Percentiles rank a stretch among this genome's conserved stretches.
Conservation (phyloP, 64 coral and sea anemone genomes). For the Montipora foliosa region DNA sequence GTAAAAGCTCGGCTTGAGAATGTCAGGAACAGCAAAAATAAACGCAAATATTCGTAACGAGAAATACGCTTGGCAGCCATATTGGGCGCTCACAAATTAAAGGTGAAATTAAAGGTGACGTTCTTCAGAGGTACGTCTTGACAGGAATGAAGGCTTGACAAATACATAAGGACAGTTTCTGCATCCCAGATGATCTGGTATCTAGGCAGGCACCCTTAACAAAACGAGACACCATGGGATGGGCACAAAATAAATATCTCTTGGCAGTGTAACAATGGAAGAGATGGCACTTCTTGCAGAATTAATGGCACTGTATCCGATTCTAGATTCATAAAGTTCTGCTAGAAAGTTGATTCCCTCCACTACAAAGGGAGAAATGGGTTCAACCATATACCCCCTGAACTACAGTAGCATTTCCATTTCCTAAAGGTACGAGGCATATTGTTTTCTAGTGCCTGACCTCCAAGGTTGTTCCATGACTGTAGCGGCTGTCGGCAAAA, state of each 20-base stretch:
- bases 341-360: constrained; percentile 48
- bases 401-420: constrained; percentile 34
- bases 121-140: constrained; percentile 4
- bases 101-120: too few relatives aligned
- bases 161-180: constrained; percentile 15
- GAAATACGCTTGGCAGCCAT: too few relatives aligned
- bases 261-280: not conserved
- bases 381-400: constrained; percentile 22
- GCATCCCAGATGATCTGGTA: constrained; percentile 60
- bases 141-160: not conserved
- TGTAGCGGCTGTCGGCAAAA: constrained; percentile 32
- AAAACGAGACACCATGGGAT: constrained; percentile 43
- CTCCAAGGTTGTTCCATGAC: constrained; percentile 29
- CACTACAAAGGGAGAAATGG: constrained; percentile 16
- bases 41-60: too few relatives aligned
- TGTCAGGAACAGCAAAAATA: too few relatives aligned
- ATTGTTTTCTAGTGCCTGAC: constrained; percentile 37
- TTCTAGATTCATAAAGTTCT: constrained; percentile 17
- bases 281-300: constrained; percentile 24
- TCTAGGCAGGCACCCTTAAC: constrained; percentile 54
- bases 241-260: not conserved
- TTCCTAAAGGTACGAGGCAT: constrained; percentile 5
- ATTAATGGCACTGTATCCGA: constrained; percentile 51
- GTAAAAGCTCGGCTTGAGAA: too few relatives aligned
- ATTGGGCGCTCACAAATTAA: too few relatives aligned